These are phyloP conservation scores for Grapholita molesta DNA, from an alignment of 1,140 invertebrate genomes.

Conservation along the genomic window DNA sequence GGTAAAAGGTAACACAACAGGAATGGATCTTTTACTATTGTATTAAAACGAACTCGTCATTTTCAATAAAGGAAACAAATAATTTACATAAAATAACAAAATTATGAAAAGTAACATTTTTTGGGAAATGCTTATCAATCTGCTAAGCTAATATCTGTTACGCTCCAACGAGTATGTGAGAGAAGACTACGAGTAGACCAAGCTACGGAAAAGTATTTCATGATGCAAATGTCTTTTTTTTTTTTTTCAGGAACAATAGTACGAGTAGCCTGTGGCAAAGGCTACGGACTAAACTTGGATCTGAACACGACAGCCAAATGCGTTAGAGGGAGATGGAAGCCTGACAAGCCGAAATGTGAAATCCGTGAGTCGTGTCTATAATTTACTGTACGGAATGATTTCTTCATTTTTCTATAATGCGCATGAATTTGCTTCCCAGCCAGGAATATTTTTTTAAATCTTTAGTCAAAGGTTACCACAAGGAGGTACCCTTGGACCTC, in stretches of 20 bases:
- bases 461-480: background rate
- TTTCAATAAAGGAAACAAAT: too few species aligned
- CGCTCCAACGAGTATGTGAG: too few species aligned
- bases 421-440: conserved; percentile 23
- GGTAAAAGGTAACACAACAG: too few species aligned
- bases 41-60: too few species aligned
- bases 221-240: conserved; percentile 53
- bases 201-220: too few species aligned
- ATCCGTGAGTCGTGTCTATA: conserved; percentile 80
- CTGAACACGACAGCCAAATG: conserved; percentile 88
- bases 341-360: conserved; percentile 86
- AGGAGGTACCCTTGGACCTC: background rate
- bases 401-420: conserved; percentile 30
- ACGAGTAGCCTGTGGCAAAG: conserved; percentile 84
- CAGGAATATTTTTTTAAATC: background rate
- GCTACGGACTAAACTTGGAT: conserved; percentile 86
- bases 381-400: background rate
- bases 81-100: too few species aligned
- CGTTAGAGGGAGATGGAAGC: conserved; percentile 88
- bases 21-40: too few species aligned
- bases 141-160: too few species aligned
- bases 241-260: conserved; percentile 81
- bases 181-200: too few species aligned
- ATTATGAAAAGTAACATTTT: too few species aligned
- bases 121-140: too few species aligned